These are phyloP conservation scores for Mola mola DNA, from an alignment of 2,113 vertebrate genomes.

Conservation along the genomic window DNA sequence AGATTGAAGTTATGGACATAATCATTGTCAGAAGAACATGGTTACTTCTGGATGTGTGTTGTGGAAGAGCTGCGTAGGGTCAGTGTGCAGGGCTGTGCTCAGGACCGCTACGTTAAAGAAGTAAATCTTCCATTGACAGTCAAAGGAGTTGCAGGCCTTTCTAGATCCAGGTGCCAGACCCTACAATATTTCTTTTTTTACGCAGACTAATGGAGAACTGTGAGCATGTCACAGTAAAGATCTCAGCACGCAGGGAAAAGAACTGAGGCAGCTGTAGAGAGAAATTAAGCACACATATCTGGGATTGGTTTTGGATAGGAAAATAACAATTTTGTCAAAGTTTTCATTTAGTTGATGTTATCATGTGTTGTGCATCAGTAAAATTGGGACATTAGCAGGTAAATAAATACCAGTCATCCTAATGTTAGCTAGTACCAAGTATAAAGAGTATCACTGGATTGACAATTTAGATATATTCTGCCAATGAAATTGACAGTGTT, in stretches of 20 bases:
- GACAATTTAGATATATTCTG: background rate
- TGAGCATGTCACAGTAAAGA: slow-evolving; percentile 12
- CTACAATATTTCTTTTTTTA: slow-evolving; percentile 7
- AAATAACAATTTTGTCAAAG: background rate
- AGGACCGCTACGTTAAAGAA: slow-evolving; percentile 35
- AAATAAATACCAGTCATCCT: slow-evolving; percentile 10
- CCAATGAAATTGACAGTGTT: slow-evolving; percentile 12
- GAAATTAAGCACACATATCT: slow-evolving; percentile 65
- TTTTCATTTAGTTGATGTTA: too few species aligned
- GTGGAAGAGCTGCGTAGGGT: slow-evolving; percentile 29
- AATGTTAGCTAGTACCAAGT: slow-evolving; percentile 2
- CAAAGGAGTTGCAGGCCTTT: slow-evolving; percentile 12
- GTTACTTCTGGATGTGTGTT: slow-evolving; percentile 47
- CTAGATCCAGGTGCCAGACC: slow-evolving; percentile 21
- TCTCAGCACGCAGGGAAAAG: slow-evolving; percentile 14
- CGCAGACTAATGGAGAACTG: slow-evolving; percentile 23
- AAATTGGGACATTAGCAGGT: slow-evolving; percentile 3
- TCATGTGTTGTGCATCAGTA: slow-evolving; percentile 4
- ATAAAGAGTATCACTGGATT: background rate
- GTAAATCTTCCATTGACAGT: slow-evolving; percentile 2
- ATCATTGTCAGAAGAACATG: slow-evolving; percentile 32
- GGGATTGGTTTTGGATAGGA: slow-evolving; percentile 15
- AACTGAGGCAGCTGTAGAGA: slow-evolving; percentile 44
- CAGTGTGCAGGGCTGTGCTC: slow-evolving; percentile 57
- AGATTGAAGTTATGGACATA: slow-evolving; percentile 33